phyloP scores from a whole-genome alignment of 2,113 vertebrate genomes.

The Semicossyphus pulcher region DNA sequence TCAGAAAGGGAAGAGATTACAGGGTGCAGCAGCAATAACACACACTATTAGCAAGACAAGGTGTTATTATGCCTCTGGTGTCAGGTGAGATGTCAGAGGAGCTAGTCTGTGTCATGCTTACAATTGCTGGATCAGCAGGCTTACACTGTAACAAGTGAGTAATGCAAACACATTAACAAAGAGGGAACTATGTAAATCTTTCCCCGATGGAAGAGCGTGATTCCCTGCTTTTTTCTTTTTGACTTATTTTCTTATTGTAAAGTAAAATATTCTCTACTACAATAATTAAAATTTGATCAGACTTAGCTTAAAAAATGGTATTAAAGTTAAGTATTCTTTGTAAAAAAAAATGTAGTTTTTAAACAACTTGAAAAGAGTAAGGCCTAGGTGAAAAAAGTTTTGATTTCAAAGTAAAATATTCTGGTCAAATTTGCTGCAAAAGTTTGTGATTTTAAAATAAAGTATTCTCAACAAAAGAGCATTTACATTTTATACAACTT shows the following conservation, averaged over 20 bases:
- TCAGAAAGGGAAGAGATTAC: constrained; percentile 79
- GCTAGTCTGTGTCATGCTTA: constrained; percentile 60
- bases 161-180: constrained; percentile 54
- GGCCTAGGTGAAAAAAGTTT: no score
- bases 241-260: background rate
- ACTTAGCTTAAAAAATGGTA: no score
- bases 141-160: constrained; percentile 49
- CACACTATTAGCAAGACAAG: constrained; percentile 77
- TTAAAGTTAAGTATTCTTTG: no score
- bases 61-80: constrained; percentile 81
- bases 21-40: constrained; percentile 78
- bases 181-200: constrained; percentile 14
- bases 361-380: no score
- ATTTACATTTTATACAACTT: no score
- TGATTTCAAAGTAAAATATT: no score
- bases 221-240: background rate
- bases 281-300: background rate
- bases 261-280: background rate
- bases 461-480: no score
- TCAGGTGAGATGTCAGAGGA: constrained; percentile 77
- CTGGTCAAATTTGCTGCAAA: no score
- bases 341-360: no score
- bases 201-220: background rate
- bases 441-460: no score
- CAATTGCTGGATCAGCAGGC: constrained; percentile 70